Evolutionary conservation across 2,113 vertebrate species (phyloP), one percentile per base, ranked within the genome.

Genomic region (Poeciliopsis retropinna): DNA sequence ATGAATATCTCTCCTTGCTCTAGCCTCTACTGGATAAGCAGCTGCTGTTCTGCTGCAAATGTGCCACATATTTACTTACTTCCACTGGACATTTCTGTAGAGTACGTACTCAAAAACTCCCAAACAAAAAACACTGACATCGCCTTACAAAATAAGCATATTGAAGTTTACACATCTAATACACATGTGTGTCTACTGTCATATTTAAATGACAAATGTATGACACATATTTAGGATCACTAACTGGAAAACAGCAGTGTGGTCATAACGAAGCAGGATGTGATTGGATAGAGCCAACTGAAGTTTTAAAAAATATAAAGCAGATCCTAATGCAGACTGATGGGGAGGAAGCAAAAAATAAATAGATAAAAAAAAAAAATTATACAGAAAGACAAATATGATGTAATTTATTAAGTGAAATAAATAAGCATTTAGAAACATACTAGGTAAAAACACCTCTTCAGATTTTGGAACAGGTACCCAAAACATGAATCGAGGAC

Each of bases 231-330:
- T 86, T 8, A 77, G 64, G 66, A 70, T 69, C 75, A 3, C 85
- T 76, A 64, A 86, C 66, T 47, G 37, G 67, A 73, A 82, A 85
- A 77, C 63, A 67, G 60, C 84, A 47, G 51, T 34, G 10, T 71
- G 64, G 85, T 82, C 64, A 76, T 47, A 79, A 67, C 73, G 68
- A 85, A 72, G 60, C 63, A 61, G 70, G 87, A 70, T 78, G 67
- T 60, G 70, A 41, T 76, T 82, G 84, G 76, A 72, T 93, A 92
- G 88, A 90, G 91, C 87, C 92, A 89, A 86, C 73, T 66, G 70
- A 13, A 39, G 11, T 37, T 37, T 7, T 9, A 39, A 39, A 39
- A 41, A 73, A 77, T 10, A 84, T 72, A 68, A 72, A 69, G 70
- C 60, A 64, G 71, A 80, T 64, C 73, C 37, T 74, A 54, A 62